Percentiles rank a stretch among this genome's conserved stretches.
These are phyloP conservation scores for Eristalis arbustorum DNA, from an alignment of 2,888 invertebrate genomes.

Conservation along the genomic window DNA sequence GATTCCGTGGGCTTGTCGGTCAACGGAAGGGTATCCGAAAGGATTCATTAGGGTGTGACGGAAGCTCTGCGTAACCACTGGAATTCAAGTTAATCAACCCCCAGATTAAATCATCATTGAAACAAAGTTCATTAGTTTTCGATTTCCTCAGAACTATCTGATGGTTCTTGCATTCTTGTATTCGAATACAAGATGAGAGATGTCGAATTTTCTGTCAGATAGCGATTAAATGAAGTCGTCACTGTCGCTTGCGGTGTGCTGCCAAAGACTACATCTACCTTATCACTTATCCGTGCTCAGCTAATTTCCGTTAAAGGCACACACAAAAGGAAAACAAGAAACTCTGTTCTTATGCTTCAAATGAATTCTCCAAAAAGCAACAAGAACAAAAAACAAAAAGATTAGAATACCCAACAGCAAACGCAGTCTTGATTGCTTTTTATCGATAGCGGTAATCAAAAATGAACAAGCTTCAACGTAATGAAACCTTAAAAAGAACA, in stretches of 20 bases:
- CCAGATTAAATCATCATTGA: background rate
- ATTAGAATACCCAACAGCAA: background rate
- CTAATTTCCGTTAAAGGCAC: conserved; percentile 9
- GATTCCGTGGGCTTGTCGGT: no score
- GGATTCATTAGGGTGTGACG: no score
- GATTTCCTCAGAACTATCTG: background rate
- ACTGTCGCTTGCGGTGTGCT: background rate
- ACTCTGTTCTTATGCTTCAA: background rate
- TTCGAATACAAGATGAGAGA: background rate
- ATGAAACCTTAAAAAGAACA: conserved; percentile 11
- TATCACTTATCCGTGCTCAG: background rate
- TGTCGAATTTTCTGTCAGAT: background rate
- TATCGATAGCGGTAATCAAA: conserved; percentile 34
- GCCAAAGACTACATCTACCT: background rate
- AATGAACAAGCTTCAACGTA: conserved; percentile 8
- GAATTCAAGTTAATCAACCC: no score
- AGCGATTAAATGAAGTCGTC: background rate
- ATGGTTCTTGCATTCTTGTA: no score
- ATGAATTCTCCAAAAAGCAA: background rate
- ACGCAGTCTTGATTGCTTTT: background rate
- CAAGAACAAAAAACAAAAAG: background rate
- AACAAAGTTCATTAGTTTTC: no score
- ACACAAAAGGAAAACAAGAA: background rate
- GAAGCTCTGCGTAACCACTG: no score
- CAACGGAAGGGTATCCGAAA: no score